Percentiles rank a stretch among this genome's conserved stretches.
These are phyloP conservation scores for Ellobius talpinus DNA, from an alignment of 2,113 vertebrate species.

Conservation along the genomic window DNA sequence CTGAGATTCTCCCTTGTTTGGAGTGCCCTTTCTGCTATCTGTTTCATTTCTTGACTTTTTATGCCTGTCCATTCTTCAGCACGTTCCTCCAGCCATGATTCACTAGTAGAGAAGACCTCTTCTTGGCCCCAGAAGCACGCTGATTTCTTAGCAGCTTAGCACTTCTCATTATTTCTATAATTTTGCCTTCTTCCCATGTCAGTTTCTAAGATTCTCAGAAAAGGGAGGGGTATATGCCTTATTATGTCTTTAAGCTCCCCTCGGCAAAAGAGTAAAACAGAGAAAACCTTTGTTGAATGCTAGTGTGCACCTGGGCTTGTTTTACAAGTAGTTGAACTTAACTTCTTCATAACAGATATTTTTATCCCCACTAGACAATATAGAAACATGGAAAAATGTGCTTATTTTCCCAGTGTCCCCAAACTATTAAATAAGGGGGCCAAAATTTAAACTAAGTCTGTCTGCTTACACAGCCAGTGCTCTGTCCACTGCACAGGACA, in stretches of 20 bases:
- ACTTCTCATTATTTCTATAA: slow-evolving; percentile 2
- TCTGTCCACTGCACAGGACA: background rate
- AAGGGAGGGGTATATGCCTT: background rate
- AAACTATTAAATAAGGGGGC: slow-evolving; percentile 17
- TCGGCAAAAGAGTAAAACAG: background rate
- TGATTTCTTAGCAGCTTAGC: background rate
- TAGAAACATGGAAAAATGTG: slow-evolving; percentile 19
- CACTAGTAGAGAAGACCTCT: background rate
- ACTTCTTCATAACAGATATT: background rate
- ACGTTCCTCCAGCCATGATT: background rate
- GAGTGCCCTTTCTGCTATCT: background rate
- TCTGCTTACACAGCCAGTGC: background rate
- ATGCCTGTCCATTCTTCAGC: no score
- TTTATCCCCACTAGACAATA: background rate
- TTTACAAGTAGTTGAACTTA: slow-evolving; percentile 38
- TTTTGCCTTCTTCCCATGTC: background rate
- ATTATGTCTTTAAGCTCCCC: background rate
- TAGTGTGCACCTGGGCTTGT: background rate
- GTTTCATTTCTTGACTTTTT: background rate
- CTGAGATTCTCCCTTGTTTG: background rate
- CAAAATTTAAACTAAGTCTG: slow-evolving; percentile 46
- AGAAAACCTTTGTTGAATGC: background rate
- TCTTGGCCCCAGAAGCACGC: background rate
- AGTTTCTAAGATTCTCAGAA: background rate
- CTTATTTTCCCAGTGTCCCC: background rate